Evolutionary conservation across 2,888 invertebrate genomes (phyloP).

Genomic region (Eristalis tenax): DNA sequence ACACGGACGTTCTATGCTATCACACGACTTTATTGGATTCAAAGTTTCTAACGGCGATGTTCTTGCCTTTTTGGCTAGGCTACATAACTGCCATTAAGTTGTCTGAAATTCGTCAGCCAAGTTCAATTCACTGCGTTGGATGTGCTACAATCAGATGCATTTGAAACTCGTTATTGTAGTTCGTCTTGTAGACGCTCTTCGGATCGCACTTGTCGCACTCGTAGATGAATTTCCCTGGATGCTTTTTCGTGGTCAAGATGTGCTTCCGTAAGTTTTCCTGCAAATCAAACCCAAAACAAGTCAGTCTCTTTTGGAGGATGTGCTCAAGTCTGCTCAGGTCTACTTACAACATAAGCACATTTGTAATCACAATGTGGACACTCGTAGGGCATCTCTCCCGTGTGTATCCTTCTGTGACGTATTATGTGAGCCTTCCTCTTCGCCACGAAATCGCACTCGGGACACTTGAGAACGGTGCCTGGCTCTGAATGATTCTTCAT

Average conservation of each 20-base stretch:
- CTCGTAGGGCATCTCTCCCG: constrained; percentile 90
- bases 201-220: constrained; percentile 86
- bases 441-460: constrained; percentile 87
- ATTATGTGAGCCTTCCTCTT: constrained; percentile 87
- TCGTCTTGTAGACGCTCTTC: constrained; percentile 75
- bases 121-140: background rate
- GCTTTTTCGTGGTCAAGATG: constrained; percentile 89
- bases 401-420: constrained; percentile 90
- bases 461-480: constrained; percentile 84
- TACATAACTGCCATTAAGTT: too few relatives aligned
- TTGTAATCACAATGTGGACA: constrained; percentile 92
- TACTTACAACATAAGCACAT: constrained; percentile 88
- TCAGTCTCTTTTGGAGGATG: background rate
- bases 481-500: constrained; percentile 77
- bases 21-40: too few relatives aligned
- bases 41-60: too few relatives aligned
- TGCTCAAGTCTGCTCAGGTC: background rate
- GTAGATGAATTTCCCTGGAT: constrained; percentile 90
- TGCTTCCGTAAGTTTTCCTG: constrained; percentile 95
- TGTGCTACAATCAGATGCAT: constrained; percentile 74
- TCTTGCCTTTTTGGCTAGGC: too few relatives aligned
- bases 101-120: background rate
- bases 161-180: constrained; percentile 77
- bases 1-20: too few relatives aligned
- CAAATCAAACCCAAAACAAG: constrained; percentile 71